These are phyloP conservation scores for Autographa pulchrina DNA, from an alignment of 2,888 invertebrate species.

Conservation along the genomic window DNA sequence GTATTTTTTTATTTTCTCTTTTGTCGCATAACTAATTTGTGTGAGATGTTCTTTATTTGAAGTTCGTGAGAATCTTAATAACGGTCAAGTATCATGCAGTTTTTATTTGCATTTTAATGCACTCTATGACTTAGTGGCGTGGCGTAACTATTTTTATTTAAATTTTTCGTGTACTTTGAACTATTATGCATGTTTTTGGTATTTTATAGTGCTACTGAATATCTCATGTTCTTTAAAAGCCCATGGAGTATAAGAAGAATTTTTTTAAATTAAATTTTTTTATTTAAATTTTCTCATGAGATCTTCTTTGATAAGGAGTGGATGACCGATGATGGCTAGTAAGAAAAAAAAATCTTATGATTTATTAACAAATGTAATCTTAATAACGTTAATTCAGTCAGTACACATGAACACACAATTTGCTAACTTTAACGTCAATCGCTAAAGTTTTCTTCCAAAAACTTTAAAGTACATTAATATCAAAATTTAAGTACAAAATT, in stretches of 20 bases:
- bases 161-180: background rate
- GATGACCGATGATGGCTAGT: no score
- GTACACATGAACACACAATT: background rate
- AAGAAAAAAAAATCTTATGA: no score
- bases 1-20: conserved; percentile 35
- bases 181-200: background rate
- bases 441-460: background rate
- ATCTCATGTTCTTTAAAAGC: background rate
- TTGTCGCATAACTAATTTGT: conserved; percentile 67
- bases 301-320: no score
- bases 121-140: conserved; percentile 11
- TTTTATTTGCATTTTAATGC: conserved; percentile 38
- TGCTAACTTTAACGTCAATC: background rate
- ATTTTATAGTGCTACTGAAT: background rate
- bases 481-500: conserved; percentile 34
- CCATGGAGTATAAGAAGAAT: background rate
- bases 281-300: background rate
- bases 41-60: conserved; percentile 46
- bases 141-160: background rate
- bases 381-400: no score
- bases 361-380: no score
- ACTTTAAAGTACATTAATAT: background rate
- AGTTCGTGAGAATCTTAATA: conserved; percentile 64
- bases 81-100: conserved; percentile 49
- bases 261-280: background rate